Base-by-base conservation (phyloP, 2,888 invertebrate genomes). In the Drosophila testacea region DNA sequence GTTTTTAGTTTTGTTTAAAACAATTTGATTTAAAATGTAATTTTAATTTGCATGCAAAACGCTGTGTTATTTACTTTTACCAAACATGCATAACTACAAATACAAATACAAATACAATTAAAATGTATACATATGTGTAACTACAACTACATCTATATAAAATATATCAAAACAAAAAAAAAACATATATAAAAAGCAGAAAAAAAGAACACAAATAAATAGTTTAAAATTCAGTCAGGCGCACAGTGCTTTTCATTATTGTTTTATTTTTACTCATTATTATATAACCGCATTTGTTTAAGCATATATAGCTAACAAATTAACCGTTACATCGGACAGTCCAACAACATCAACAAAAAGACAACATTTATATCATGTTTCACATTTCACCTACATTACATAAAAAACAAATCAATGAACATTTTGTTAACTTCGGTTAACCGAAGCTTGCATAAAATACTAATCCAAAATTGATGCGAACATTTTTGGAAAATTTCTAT, bases 21-120 rank as follows among this genome's bases (percentile, higher is more conserved):
- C 48, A 52, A 47, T 64, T 63, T 63, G 50, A 51, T 75, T 77
- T 54, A 50, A 61, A 59, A 63, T 77, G 73, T 77, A 74, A 79
- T 76, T 87, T 71, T 81, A 70, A 70, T 75, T 77, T 82, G 77
- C 83, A 78, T 83, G 69, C 63, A 67, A 76, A 73, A 79, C 85
- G 85, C 83, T 83, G 83, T 87, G 83, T 87, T 83, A 83, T 87
- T 82, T 87, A 87, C 66, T 84, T 82, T 79, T 87, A 84, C 63
- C 77, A 72, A 83, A 81, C 71, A 73, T 73, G 73, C 82, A 79
- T 73, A 65, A 75, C 65, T 73, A 65, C 60, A 46, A 61, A 62
- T 61, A 63, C 55, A 56, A 71, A 71, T 54, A 56, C 51, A 51
- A 52, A 63, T 61, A 64, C 22, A 66, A 63, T 57, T 57, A n/a